Evolutionary conservation across 2,113 vertebrate genomes (phyloP).

Genomic region (Ranitomeya imitator): DNA sequence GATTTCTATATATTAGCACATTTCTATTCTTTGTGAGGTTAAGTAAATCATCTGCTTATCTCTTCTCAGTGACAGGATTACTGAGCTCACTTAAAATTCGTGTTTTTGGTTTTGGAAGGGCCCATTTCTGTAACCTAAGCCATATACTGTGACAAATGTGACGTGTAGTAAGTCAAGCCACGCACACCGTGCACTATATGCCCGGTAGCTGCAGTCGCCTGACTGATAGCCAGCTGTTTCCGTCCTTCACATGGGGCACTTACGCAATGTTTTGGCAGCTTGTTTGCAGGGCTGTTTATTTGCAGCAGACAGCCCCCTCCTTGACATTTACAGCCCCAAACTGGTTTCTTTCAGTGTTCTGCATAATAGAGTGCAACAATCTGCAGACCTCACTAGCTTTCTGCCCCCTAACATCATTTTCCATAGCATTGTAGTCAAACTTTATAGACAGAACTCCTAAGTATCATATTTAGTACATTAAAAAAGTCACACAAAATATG

Average conservation of each 20-base stretch:
- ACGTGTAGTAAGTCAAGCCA: conserved; percentile 26
- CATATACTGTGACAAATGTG: conserved; percentile 21
- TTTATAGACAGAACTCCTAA: background rate
- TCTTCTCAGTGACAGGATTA: background rate
- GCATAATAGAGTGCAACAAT: background rate
- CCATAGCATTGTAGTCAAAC: background rate
- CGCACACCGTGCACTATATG: conserved; percentile 2
- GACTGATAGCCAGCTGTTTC: conserved; percentile 48
- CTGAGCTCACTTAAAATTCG: conserved; percentile 12
- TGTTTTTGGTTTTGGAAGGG: conserved; percentile 37
- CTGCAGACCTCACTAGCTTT: background rate
- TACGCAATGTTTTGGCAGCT: conserved; percentile 36
- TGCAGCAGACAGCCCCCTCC: conserved; percentile 33
- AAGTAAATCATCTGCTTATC: background rate
- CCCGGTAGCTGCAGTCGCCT: background rate
- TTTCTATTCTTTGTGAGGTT: background rate
- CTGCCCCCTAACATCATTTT: background rate
- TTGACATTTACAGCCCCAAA: conserved; percentile 47
- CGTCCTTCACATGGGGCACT: conserved; percentile 38
- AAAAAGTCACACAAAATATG: background rate
- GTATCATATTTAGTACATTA: background rate
- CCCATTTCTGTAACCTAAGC: conserved; percentile 42
- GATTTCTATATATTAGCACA: background rate
- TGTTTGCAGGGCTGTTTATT: conserved; percentile 45
- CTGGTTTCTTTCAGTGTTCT: conserved; percentile 19